phyloP scores from a whole-genome alignment of 2,113 vertebrate genomes.

The Plecturocebus donacophilus region DNA sequence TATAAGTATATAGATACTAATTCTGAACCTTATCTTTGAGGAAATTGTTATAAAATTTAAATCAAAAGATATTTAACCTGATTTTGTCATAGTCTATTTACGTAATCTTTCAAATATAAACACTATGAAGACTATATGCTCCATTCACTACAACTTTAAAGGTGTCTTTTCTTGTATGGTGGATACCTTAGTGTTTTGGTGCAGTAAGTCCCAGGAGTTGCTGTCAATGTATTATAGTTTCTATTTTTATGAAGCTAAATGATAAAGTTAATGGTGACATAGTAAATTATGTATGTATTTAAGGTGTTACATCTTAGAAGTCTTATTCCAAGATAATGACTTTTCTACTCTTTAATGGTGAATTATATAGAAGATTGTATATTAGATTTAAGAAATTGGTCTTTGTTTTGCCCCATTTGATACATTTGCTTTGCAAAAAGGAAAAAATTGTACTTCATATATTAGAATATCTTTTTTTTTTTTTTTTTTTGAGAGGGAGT shows the following conservation, averaged over 20 bases:
- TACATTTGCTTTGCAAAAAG: not conserved
- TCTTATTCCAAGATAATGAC: not conserved
- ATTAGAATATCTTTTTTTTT: not conserved
- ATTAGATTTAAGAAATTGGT: not conserved
- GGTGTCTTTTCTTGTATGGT: not conserved
- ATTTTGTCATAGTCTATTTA: not conserved
- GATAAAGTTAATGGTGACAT: not conserved
- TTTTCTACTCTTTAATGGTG: not conserved
- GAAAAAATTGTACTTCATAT: not conserved
- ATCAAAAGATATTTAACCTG: not conserved
- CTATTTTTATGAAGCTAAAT: not conserved
- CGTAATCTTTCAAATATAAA: not conserved
- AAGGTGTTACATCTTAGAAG: not conserved
- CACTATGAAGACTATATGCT: not conserved
- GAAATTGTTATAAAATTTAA: not conserved
- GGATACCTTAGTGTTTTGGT: not conserved
- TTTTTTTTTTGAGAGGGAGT: not conserved
- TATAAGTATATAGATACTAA: not conserved
- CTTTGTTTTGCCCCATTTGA: not conserved
- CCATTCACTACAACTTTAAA: not conserved
- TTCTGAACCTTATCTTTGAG: not conserved
- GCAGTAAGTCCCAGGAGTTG: not conserved
- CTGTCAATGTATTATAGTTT: not conserved
- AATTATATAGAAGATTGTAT: not conserved
- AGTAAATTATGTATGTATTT: not conserved